These are phyloP conservation scores for Leucopternis melanops DNA, from an alignment of 2,113 vertebrate genomes.

Conservation along the genomic window DNA sequence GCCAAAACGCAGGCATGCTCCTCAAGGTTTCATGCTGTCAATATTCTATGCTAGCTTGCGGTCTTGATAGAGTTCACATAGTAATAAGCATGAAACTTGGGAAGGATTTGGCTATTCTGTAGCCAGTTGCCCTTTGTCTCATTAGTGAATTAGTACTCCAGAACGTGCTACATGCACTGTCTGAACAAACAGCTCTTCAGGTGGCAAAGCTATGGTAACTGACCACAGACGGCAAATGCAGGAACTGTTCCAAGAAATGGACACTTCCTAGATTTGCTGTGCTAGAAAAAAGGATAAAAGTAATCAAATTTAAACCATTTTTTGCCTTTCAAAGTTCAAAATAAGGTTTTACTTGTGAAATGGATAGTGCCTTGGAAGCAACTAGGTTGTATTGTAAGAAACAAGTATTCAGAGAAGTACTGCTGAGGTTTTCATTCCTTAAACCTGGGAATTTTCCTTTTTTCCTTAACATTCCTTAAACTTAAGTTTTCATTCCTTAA, in stretches of 20 bases:
- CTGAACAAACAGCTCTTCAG: background rate
- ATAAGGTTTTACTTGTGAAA: background rate
- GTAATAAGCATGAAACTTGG: background rate
- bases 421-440: background rate
- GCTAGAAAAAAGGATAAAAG: background rate
- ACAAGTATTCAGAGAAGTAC: background rate
- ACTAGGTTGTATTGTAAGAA: background rate
- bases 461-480: background rate
- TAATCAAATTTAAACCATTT: background rate
- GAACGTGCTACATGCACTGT: background rate
- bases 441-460: background rate
- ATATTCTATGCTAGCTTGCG: background rate
- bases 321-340: background rate
- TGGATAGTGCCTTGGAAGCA: background rate
- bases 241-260: background rate
- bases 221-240: background rate
- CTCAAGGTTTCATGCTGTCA: conserved; percentile 27
- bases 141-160: background rate
- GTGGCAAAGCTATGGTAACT: background rate
- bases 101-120: background rate
- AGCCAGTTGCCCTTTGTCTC: background rate
- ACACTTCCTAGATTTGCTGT: background rate
- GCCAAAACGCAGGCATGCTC: background rate
- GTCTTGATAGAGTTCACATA: background rate
- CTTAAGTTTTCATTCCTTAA: background rate